phyloP scores from a whole-genome alignment of 2,797 vertebrate genomes.

The Siniperca obscura region DNA sequence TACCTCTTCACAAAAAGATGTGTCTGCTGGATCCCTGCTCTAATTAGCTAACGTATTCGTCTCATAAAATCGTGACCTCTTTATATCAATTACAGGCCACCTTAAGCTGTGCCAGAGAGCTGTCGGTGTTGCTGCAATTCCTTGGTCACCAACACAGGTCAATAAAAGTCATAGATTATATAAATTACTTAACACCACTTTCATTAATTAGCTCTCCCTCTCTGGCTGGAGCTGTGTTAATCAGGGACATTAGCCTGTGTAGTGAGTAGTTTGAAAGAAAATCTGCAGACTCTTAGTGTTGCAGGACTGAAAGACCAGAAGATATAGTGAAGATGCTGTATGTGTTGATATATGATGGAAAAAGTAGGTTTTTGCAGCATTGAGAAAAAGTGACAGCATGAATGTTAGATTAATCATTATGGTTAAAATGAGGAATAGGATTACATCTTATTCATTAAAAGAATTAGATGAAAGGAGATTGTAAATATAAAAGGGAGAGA shows the following conservation, averaged over 20 bases:
- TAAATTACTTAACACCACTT: conserved; percentile 70
- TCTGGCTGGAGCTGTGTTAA: conserved; percentile 56
- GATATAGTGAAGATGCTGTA: conserved; percentile 14
- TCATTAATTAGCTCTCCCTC: conserved; percentile 60
- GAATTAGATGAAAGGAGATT: conserved; percentile 23
- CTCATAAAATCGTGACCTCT: conserved; percentile 66
- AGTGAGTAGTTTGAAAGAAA: conserved; percentile 26
- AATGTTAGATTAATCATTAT: conserved; percentile 22
- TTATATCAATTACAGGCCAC: conserved; percentile 55
- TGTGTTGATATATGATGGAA: conserved; percentile 43
- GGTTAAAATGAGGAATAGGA: conserved; percentile 27
- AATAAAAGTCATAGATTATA: conserved; percentile 70
- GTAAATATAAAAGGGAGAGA: conserved; percentile 33
- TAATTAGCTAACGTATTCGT: conserved; percentile 72
- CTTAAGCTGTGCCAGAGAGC: conserved; percentile 55
- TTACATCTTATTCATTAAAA: conserved; percentile 10
- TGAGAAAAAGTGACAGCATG: conserved; percentile 34
- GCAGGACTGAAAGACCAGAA: conserved; percentile 19
- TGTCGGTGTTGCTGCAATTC: conserved; percentile 54
- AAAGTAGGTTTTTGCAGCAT: conserved; percentile 43
- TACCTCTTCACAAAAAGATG: conserved; percentile 44
- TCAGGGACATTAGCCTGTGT: conserved; percentile 48
- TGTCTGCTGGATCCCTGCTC: conserved; percentile 55
- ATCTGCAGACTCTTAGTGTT: conserved; percentile 21
- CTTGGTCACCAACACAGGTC: conserved; percentile 65